A percentile compares a stretch with the other conserved stretches of the same genome.
Conservation (phyloP, 2,113 vertebrate species). For the Gobiocypris rarus region DNA sequence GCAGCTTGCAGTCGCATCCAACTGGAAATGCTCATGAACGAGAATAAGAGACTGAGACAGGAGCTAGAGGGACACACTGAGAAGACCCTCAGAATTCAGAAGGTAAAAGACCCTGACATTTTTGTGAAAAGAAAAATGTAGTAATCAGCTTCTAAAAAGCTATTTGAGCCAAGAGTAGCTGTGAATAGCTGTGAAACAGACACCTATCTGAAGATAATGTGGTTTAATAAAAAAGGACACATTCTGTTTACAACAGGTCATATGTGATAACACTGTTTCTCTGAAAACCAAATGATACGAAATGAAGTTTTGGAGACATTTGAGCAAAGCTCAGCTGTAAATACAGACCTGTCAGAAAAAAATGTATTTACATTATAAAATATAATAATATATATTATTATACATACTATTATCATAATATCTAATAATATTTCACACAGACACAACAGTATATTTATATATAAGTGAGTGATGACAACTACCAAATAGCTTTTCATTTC, state of each 20-base stretch:
- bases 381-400: too few relatives aligned
- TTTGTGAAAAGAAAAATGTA: neutral
- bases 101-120: slow-evolving; percentile 76
- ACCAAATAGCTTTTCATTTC: slow-evolving; percentile 33
- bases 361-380: too few relatives aligned
- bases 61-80: slow-evolving; percentile 83
- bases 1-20: slow-evolving; percentile 66
- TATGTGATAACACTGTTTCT: neutral
- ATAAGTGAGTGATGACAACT: neutral
- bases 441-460: neutral
- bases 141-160: neutral
- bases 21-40: slow-evolving; percentile 78
- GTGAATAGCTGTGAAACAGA: neutral
- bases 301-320: too few relatives aligned
- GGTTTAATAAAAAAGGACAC: neutral
- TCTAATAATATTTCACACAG: too few relatives aligned
- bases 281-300: too few relatives aligned
- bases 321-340: neutral
- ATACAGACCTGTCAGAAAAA: neutral
- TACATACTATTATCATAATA: too few relatives aligned
- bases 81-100: slow-evolving; percentile 86
- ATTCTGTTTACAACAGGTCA: neutral
- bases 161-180: neutral
- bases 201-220: neutral
- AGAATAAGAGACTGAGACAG: slow-evolving; percentile 86